Evolutionary conservation across 2,797 vertebrate genomes (phyloP).

Genomic region (Threskiornis aethiopicus): DNA sequence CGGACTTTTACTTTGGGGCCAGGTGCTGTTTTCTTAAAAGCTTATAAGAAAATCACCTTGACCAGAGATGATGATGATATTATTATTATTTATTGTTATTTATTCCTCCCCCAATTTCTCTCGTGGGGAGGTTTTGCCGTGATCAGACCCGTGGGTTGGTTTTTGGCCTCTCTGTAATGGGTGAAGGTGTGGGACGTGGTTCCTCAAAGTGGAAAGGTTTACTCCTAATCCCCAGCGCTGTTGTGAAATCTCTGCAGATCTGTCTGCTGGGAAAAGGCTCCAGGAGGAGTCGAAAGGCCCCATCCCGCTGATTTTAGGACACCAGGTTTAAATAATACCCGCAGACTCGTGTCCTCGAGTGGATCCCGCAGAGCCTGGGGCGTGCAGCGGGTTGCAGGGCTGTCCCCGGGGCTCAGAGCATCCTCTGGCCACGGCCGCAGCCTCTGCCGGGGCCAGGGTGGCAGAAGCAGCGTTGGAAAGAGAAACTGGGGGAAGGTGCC

Average conservation of each 20-base stretch:
- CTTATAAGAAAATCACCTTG: background rate
- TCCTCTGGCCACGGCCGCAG: background rate
- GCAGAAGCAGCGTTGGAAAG: background rate
- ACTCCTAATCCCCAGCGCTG: background rate
- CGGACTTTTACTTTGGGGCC: background rate
- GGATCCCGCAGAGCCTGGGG: background rate
- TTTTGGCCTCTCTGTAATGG: background rate
- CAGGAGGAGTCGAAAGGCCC: background rate
- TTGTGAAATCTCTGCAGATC: background rate
- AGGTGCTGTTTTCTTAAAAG: background rate
- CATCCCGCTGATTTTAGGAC: background rate
- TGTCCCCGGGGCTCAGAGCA: background rate
- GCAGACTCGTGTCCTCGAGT: rapidly evolving
- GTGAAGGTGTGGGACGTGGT: rapidly evolving
- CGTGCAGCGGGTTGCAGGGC: rapidly evolving
- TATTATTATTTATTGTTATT: too few relatives aligned
- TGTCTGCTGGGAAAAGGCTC: background rate
- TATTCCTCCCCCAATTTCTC: background rate
- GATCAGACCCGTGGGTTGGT: background rate
- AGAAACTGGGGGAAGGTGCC: background rate
- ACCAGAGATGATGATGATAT: background rate
- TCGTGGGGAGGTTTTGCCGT: rapidly evolving
- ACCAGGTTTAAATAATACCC: background rate
- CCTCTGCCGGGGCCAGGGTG: background rate
- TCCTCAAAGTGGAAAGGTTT: background rate